Conservation (phyloP, 2,888 invertebrate species). For the Endomychus coccineus region DNA sequence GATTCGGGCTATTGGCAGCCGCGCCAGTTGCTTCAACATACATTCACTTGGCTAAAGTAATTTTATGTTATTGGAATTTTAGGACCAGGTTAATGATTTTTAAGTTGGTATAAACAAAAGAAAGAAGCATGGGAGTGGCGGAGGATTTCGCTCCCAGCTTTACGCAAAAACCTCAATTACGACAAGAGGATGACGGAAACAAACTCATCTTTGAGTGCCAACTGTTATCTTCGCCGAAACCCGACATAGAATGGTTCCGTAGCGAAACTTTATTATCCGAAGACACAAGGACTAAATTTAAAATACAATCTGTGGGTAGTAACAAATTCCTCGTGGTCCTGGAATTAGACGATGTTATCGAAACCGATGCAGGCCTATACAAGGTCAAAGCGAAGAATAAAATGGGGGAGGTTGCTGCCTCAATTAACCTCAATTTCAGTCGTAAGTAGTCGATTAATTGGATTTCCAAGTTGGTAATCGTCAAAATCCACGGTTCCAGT, state of each 20-base stretch:
- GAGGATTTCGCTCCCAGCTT: constrained; percentile 98
- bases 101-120: constrained; percentile 37
- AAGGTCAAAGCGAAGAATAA: constrained; percentile 95
- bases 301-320: constrained; percentile 75
- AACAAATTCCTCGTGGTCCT: constrained; percentile 88
- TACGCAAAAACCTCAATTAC: constrained; percentile 93
- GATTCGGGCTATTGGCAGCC: constrained; percentile 11
- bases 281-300: constrained; percentile 80
- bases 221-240: constrained; percentile 78
- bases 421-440: constrained; percentile 95
- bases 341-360: constrained; percentile 92
- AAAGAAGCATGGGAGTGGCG: constrained; percentile 66
- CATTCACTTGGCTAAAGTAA: too few species aligned
- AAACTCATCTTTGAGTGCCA: constrained; percentile 92
- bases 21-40: background rate
- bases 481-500: too few species aligned
- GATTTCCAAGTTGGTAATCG: too few species aligned
- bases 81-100: constrained; percentile 39
- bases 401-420: constrained; percentile 95
- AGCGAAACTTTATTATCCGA: constrained; percentile 79
- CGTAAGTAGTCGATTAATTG: constrained; percentile 65
- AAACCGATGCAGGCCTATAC: constrained; percentile 92
- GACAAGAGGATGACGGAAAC: constrained; percentile 95
- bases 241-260: constrained; percentile 87
- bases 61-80: constrained; percentile 3